A percentile compares a stretch with the other conserved stretches of the same genome.
phyloP scores from a whole-genome alignment of 2,888 invertebrate genomes.

The Lamellibrachia columna region DNA sequence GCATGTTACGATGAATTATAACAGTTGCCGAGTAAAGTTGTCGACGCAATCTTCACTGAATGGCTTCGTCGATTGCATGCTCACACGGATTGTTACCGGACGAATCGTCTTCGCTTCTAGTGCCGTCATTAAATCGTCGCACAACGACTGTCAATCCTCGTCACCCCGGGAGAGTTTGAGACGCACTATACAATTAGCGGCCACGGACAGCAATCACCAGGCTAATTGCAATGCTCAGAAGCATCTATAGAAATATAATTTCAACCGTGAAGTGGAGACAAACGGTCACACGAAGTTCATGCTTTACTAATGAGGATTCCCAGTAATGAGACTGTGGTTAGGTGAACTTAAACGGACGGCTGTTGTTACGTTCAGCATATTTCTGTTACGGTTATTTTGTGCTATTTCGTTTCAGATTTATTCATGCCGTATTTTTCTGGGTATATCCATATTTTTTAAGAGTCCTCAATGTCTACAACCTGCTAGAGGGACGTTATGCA shows the following conservation, averaged over 20 bases:
- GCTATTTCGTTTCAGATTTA: not conserved
- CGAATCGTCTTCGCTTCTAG: slow-evolving; percentile 10
- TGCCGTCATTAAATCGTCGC: not conserved
- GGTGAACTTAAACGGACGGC: not conserved
- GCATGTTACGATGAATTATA: not conserved
- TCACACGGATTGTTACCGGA: not conserved
- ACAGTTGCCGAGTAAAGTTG: not conserved
- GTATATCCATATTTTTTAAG: no score
- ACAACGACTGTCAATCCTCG: not conserved
- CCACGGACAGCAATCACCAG: not conserved
- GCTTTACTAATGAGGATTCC: not conserved
- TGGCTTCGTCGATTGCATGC: not conserved
- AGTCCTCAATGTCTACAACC: no score
- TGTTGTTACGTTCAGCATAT: not conserved
- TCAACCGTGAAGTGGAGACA: not conserved
- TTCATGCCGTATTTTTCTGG: no score
- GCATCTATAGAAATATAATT: not conserved
- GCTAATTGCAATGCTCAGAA: not conserved
- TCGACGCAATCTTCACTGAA: not conserved
- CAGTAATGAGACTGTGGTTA: not conserved
- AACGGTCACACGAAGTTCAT: not conserved
- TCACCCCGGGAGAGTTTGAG: not conserved
- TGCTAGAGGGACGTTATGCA: no score
- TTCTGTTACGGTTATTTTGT: not conserved
- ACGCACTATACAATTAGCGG: not conserved